Percentiles rank a stretch among this genome's conserved stretches.
Evolutionary conservation across 2,113 vertebrate species (phyloP).

Genomic region (Cettia cetti): DNA sequence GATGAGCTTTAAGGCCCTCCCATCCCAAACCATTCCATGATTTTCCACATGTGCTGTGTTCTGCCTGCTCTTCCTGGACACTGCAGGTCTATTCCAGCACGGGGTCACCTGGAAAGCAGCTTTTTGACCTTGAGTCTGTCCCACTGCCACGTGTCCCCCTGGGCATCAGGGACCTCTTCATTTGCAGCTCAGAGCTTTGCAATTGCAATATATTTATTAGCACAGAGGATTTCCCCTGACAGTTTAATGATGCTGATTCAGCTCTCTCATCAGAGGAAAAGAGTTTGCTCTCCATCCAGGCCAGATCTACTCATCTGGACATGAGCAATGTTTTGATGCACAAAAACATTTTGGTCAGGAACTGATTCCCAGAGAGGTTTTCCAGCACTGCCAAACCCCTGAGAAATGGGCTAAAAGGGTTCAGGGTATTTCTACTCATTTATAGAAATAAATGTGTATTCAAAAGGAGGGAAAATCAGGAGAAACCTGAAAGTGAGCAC

Average conservation of each 20-base stretch:
- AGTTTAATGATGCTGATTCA: not conserved
- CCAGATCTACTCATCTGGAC: fast-evolving
- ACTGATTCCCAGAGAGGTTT: not conserved
- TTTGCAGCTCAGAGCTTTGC: not conserved
- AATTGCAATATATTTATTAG: fast-evolving
- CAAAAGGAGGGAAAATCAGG: not conserved
- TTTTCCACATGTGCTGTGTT: fast-evolving
- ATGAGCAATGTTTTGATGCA: not conserved
- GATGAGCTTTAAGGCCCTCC: not conserved
- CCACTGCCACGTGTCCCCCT: fast-evolving
- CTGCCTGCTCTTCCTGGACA: not conserved
- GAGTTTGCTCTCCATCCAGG: not conserved
- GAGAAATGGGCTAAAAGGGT: not conserved
- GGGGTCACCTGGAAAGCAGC: not conserved
- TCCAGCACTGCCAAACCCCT: not conserved
- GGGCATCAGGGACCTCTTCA: fast-evolving
- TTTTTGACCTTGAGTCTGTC: not conserved
- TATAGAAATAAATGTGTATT: not conserved
- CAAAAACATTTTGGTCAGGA: not conserved
- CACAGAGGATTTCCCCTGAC: not conserved
- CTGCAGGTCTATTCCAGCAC: not conserved
- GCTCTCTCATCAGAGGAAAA: not conserved
- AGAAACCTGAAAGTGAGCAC: not conserved
- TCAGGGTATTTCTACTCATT: fast-evolving
- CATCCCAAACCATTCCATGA: not conserved